Evolutionary conservation across 1,140 invertebrate genomes (phyloP).

Genomic region (Manduca sexta): DNA sequence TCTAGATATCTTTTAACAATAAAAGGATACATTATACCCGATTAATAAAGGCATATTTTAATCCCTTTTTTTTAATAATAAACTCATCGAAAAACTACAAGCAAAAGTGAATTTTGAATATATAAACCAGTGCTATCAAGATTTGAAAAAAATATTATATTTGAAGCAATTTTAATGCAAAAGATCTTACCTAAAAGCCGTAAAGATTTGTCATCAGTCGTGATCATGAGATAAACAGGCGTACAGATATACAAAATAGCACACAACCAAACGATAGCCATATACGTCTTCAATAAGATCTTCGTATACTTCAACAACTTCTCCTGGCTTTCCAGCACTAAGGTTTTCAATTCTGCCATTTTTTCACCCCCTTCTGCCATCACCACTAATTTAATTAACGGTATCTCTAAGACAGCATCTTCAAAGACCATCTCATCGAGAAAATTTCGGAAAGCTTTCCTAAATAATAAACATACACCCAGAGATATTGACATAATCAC

Average conservation of each 20-base stretch:
- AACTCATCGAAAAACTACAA: no score
- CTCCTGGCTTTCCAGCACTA: constrained; percentile 41
- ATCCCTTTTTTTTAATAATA: no score
- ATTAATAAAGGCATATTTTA: no score
- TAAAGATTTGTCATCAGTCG: constrained; percentile 34
- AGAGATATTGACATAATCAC: constrained; percentile 56
- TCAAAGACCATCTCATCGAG: constrained; percentile 45
- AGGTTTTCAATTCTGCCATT: constrained; percentile 36
- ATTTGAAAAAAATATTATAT: no score
- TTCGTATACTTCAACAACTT: constrained; percentile 40
- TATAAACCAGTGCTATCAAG: no score
- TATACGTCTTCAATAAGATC: constrained; percentile 43
- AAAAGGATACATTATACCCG: no score
- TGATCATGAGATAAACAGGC: constrained; percentile 47
- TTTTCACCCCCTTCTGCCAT: constrained; percentile 14
- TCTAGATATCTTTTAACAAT: no score
- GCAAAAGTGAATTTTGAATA: no score
- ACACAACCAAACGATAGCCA: constrained; percentile 34
- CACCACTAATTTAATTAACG: constrained; percentile 38
- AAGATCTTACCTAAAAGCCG: constrained; percentile 43
- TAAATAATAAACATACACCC: constrained; percentile 41
- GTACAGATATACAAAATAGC: constrained; percentile 48
- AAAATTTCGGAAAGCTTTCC: constrained; percentile 39
- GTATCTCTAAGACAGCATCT: constrained; percentile 45
- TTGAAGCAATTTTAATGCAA: no score